Evolutionary conservation across 2,888 invertebrate species (phyloP).

Genomic region (Dasypolia templi): DNA sequence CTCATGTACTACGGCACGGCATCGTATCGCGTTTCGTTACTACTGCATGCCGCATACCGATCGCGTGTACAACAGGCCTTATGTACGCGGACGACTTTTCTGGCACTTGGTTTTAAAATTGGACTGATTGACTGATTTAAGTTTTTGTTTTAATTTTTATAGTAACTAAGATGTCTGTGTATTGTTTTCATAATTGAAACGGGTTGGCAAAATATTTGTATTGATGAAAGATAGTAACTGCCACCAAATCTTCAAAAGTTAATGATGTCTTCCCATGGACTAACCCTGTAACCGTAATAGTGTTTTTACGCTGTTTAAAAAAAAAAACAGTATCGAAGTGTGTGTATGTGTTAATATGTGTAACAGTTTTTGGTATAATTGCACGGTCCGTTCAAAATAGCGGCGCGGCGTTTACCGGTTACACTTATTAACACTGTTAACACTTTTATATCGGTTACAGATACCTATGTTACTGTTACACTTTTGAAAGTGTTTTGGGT

Average conservation of each 20-base stretch:
- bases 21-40: conserved; percentile 77
- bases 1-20: conserved; percentile 85
- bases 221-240: background rate
- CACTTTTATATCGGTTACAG: no score
- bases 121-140: background rate
- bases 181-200: background rate
- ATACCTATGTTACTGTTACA: no score
- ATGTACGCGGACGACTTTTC: conserved; percentile 60
- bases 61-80: conserved; percentile 74
- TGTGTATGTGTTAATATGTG: no score
- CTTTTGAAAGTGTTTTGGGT: no score
- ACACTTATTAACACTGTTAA: no score
- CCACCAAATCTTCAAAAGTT: background rate
- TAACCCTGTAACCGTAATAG: no score
- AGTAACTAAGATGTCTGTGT: background rate
- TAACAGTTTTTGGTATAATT: no score
- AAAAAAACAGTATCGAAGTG: no score
- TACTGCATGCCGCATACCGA: conserved; percentile 80
- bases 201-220: background rate
- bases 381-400: no score
- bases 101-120: conserved; percentile 26
- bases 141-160: background rate
- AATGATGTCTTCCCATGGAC: no score
- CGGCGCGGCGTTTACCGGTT: no score
- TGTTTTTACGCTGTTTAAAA: no score